Percentiles rank a stretch among this genome's conserved stretches.
phyloP scores from a whole-genome alignment of 35 echinoderm and acorn worm genomes.

The Patiria miniata region DNA sequence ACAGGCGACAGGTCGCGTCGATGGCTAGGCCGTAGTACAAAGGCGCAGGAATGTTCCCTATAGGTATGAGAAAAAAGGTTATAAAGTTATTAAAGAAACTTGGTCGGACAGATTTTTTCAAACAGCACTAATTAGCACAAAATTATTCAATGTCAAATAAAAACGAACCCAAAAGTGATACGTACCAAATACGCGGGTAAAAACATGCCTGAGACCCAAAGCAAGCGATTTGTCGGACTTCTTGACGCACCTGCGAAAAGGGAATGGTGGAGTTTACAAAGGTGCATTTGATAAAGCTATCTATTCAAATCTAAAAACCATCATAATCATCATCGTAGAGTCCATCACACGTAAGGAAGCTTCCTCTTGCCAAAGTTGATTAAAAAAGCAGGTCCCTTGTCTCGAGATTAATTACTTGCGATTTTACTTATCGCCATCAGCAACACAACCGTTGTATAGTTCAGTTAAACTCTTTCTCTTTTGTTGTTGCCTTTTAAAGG shows the following conservation, averaged over 20 bases:
- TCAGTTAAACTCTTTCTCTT: too few species aligned
- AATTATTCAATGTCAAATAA: neutral
- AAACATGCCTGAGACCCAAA: neutral
- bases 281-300: too few species aligned
- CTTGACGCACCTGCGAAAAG: conserved; percentile 1
- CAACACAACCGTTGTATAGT: too few species aligned
- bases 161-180: neutral
- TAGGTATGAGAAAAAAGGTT: neutral
- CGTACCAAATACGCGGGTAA: neutral
- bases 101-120: neutral
- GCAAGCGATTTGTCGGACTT: conserved; percentile 6
- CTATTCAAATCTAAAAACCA: too few species aligned
- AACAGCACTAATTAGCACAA: neutral
- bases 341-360: too few species aligned
- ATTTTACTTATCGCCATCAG: too few species aligned
- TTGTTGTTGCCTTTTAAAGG: too few species aligned
- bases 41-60: conserved; percentile 81
- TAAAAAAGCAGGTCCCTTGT: too few species aligned
- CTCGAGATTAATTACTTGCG: too few species aligned
- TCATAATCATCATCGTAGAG: too few species aligned
- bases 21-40: conserved; percentile 72
- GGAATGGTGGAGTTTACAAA: too few species aligned
- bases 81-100: neutral
- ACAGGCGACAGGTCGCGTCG: conserved; percentile 68
- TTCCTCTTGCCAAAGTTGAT: too few species aligned